Conservation (phyloP, 2,113 vertebrate species). For the Apistogramma diplotaenia region DNA sequence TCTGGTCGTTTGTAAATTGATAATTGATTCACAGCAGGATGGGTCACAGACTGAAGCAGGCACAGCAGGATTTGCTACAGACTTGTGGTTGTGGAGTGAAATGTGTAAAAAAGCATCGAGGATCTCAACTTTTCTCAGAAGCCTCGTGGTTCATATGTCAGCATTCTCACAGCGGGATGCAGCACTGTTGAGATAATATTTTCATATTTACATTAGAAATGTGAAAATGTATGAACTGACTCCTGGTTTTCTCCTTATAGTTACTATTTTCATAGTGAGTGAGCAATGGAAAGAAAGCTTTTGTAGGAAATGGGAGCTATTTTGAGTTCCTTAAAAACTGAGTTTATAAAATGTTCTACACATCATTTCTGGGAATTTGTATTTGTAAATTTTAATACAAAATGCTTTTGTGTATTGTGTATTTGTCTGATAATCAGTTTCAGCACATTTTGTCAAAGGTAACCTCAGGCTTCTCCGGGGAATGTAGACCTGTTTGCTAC, state of each 20-base stretch:
- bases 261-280: background rate
- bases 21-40: slow-evolving; percentile 31
- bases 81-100: background rate
- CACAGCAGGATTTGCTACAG: background rate
- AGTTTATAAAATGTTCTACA: no score
- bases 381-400: no score
- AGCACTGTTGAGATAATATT: background rate
- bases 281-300: background rate
- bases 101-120: background rate
- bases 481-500: no score
- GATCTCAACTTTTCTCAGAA: background rate
- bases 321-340: background rate
- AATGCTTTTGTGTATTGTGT: no score
- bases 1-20: background rate
- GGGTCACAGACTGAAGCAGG: background rate
- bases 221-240: background rate
- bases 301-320: background rate
- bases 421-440: no score
- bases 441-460: no score
- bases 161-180: background rate
- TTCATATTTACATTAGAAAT: background rate
- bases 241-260: background rate
- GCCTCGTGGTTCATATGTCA: background rate
- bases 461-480: no score
- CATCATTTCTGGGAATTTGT: no score